phyloP scores from a whole-genome alignment of 2,113 vertebrate genomes.

The Thryonomys swinderianus region DNA sequence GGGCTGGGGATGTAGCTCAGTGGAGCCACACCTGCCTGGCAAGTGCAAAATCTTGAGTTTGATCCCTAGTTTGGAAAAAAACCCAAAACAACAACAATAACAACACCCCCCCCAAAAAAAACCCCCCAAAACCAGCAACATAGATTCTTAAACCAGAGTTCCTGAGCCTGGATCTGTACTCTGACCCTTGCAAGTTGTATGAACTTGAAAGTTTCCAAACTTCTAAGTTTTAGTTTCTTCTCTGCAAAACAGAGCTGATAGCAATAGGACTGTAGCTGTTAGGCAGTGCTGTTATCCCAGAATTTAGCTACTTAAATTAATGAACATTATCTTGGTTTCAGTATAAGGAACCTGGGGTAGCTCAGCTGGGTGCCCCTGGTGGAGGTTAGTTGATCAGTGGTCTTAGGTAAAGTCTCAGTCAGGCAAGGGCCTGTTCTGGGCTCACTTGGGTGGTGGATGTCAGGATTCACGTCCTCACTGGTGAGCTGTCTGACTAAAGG shows the following conservation, averaged over 20 bases:
- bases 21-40: too few species aligned
- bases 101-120: background rate
- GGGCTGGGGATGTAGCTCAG: too few species aligned
- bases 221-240: background rate
- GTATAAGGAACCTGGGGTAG: background rate
- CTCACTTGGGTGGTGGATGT: background rate
- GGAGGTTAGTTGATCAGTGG: background rate
- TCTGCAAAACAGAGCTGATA: background rate
- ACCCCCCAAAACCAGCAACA: background rate
- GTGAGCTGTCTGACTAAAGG: background rate
- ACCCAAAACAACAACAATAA: too few species aligned
- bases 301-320: background rate
- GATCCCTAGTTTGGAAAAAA: too few species aligned
- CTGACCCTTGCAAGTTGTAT: background rate
- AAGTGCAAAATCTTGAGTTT: too few species aligned
- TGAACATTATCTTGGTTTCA: background rate
- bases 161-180: background rate
- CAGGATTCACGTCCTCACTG: background rate
- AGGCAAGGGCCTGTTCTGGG: background rate
- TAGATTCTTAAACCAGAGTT: background rate
- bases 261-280: background rate
- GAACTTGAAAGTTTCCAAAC: background rate
- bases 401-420: background rate
- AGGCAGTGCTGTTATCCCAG: background rate
- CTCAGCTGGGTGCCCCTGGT: background rate